Evolutionary conservation across 2,797 vertebrate genomes (phyloP), one percentile per base, ranked within the genome.

Genomic region (Rhinoraja longicauda): DNA sequence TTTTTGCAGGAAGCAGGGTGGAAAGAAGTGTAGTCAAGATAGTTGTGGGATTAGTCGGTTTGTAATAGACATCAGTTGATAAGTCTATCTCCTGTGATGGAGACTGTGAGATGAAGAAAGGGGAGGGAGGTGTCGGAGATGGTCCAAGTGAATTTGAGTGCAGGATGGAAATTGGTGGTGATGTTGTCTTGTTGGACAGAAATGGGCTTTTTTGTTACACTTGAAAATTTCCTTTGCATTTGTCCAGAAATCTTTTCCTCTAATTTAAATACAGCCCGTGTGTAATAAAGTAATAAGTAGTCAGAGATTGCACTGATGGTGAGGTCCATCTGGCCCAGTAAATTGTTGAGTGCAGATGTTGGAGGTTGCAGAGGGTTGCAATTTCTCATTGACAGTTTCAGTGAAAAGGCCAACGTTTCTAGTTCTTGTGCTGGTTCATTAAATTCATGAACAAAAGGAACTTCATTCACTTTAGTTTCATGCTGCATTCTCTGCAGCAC

Each of bases 371-470:
- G 15, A 3, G n/a, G 62, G 64, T 17, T 88, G 84, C 32, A 67
- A 67, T 88, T 88, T 17, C 59, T 32, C 15, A n/a, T 88, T n/a
- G 67, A 67, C 67, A 67, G 21, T n/a, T 88, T 88, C 36, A 88
- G 62, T 64, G 84, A 67, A 59, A 67, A 88, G 36, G n/a, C 84
- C 67, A 62, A 15, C 17, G 67, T 88, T 88, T 86, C 59, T 86
- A n/a, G 57, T 6, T 62, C 57, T 62, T 86, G 26, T 64, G 59
- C 84, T 88, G 84, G 88, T 88, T 88, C 84, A 88, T n/a, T 88
- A 88, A 88, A 86, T 64, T 67, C 67, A 32, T 21, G 19, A 36
- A 21, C 84, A 88, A 59, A 88, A 88, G 59, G 15, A 67, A 88
- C 19, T 64, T 64, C 59, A 67, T 32, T 88, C 84, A 88, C 62